Conservation (phyloP, 2,888 invertebrate species). For the Cartodere bifasciata region DNA sequence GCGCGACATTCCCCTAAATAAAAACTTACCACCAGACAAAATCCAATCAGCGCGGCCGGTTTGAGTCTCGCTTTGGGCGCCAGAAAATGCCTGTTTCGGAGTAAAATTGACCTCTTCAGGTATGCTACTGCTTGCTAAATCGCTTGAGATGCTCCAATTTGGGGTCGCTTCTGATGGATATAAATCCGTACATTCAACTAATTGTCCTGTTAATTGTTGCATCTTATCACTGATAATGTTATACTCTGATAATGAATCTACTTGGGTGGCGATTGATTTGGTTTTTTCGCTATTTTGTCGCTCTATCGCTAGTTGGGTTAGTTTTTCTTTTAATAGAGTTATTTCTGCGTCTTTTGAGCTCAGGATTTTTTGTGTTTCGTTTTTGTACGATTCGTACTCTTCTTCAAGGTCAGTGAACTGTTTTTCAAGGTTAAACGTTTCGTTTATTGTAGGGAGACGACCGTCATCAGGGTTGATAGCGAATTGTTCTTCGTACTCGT, state of each 20-base stretch:
- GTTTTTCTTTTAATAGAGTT: conserved; percentile 37
- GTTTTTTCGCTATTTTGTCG: conserved; percentile 4
- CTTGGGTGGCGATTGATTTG: conserved; percentile 14
- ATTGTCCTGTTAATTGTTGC: conserved; percentile 27
- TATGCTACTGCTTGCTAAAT: too few relatives aligned
- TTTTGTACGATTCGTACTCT: conserved; percentile 49
- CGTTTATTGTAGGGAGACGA: conserved; percentile 64
- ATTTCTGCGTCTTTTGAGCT: conserved; percentile 46
- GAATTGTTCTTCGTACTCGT: conserved; percentile 70
- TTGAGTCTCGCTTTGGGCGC: too few relatives aligned
- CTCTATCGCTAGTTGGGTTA: conserved; percentile 30
- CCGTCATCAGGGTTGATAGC: conserved; percentile 37
- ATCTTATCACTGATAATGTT: conserved; percentile 21
- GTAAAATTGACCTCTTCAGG: too few relatives aligned
- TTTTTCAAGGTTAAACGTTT: conserved; percentile 56
- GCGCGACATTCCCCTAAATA: too few relatives aligned
- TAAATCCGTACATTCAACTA: conserved; percentile 30
- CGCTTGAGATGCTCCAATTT: too few relatives aligned
- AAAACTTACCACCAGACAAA: too few relatives aligned
- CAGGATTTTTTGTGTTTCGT: conserved; percentile 39
- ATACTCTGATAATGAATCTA: conserved; percentile 20
- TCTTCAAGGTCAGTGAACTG: conserved; percentile 58
- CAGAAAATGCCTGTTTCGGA: conserved; percentile 11
- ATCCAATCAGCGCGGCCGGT: too few relatives aligned
- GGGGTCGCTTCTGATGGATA: conserved; percentile 27